Evolutionary conservation across 2,888 invertebrate genomes (phyloP).

Genomic region (Lasioglossum calceatum): DNA sequence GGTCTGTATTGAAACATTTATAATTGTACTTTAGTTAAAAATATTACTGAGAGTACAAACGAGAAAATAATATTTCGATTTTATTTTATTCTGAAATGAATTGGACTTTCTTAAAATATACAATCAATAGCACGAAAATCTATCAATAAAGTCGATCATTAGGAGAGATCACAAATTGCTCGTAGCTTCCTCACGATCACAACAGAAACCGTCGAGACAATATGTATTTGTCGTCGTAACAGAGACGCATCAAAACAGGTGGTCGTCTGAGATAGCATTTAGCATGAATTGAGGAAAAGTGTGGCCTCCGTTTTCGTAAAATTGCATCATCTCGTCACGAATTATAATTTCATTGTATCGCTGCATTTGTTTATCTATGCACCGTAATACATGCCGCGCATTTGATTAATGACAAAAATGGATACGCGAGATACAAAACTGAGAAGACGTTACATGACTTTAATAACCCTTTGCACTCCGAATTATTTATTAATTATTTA

Average conservation of each 20-base stretch:
- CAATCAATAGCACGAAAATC: no score
- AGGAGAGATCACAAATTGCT: background rate
- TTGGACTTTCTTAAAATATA: background rate
- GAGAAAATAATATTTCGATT: background rate
- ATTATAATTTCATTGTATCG: background rate
- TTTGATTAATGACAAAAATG: background rate
- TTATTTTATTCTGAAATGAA: background rate
- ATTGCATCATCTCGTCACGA: background rate
- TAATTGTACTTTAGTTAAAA: background rate
- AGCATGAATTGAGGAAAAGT: background rate
- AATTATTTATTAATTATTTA: no score
- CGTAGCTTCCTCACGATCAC: background rate
- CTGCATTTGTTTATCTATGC: background rate
- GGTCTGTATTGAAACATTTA: no score
- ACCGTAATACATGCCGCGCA: no score
- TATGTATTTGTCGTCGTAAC: background rate
- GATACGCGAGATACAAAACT: background rate
- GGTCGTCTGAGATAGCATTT: background rate
- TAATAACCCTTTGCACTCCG: no score
- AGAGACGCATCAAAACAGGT: background rate
- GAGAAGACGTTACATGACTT: background rate
- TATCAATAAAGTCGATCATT: background rate
- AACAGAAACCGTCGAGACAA: background rate
- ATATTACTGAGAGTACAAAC: background rate
- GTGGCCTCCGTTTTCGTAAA: background rate